phyloP scores from a whole-genome alignment of 1,140 invertebrate genomes.

The Pachyrhynchus sulphureomaculatus region DNA sequence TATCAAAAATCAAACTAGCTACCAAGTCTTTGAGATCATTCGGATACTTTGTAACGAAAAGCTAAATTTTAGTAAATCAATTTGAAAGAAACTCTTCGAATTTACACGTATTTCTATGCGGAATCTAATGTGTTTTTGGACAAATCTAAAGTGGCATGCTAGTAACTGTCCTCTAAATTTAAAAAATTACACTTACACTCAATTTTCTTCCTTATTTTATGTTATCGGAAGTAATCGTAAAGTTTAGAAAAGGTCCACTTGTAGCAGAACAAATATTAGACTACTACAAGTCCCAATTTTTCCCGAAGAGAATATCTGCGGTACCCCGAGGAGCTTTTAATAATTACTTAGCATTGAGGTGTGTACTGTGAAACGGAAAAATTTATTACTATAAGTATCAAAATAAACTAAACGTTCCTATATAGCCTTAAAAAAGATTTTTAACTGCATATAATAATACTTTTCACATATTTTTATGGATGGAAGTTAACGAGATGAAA shows the following conservation, averaged over 20 bases:
- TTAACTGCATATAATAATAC: background rate
- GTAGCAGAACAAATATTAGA: no score
- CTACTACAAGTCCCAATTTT: no score
- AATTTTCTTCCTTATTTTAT: no score
- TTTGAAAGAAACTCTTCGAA: background rate
- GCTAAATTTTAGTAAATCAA: background rate
- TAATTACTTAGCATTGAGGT: no score
- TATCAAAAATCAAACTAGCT: slow-evolving; percentile 9
- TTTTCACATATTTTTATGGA: background rate
- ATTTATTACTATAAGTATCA: background rate
- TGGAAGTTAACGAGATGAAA: slow-evolving; percentile 19
- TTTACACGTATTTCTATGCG: background rate
- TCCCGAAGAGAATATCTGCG: no score
- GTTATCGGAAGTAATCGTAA: no score
- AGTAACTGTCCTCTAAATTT: background rate
- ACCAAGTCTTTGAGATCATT: slow-evolving; percentile 21
- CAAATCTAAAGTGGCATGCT: no score
- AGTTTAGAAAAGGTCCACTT: no score
- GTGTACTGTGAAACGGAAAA: no score
- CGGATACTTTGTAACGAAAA: background rate
- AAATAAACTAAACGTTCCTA: no score
- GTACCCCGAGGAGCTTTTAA: no score
- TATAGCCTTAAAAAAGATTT: no score
- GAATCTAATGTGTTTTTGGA: background rate
- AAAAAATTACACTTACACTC: background rate